These are phyloP conservation scores for Empis livida DNA, from an alignment of 2,888 invertebrate species.

Conservation along the genomic window DNA sequence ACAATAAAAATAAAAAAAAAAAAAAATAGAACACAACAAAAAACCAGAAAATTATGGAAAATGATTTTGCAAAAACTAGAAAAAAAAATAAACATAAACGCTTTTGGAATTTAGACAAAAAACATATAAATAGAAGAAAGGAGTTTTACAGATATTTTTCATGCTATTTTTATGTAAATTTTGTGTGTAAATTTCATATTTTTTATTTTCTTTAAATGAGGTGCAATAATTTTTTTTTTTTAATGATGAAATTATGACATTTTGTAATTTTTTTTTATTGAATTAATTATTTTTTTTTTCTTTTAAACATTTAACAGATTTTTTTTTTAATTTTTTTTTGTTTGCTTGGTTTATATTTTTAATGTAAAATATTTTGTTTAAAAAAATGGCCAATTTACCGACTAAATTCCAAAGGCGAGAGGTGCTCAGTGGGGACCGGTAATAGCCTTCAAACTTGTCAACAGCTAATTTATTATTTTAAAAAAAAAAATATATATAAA, in stretches of 20 bases:
- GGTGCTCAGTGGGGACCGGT: conserved; percentile 36
- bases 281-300: too few species aligned
- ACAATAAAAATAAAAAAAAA: too few species aligned
- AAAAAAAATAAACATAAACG: conserved; percentile 9
- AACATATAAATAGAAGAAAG: too few species aligned
- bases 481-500: conserved; percentile 13
- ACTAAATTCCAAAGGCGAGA: conserved; percentile 36
- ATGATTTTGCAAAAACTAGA: conserved; percentile 7
- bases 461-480: conserved; percentile 24
- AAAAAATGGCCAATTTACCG: conserved; percentile 33
- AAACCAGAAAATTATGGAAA: conserved; percentile 11
- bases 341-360: not conserved
- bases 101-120: not conserved
- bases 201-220: too few species aligned
- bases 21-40: too few species aligned
- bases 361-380: too few species aligned
- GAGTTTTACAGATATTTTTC: too few species aligned
- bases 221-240: too few species aligned
- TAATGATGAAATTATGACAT: too few species aligned
- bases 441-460: conserved; percentile 37
- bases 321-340: not conserved
- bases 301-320: not conserved
- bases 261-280: too few species aligned
- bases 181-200: too few species aligned
- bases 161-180: too few species aligned